Conservation (phyloP, 1,140 invertebrate genomes). For the Chlorops oryzae region DNA sequence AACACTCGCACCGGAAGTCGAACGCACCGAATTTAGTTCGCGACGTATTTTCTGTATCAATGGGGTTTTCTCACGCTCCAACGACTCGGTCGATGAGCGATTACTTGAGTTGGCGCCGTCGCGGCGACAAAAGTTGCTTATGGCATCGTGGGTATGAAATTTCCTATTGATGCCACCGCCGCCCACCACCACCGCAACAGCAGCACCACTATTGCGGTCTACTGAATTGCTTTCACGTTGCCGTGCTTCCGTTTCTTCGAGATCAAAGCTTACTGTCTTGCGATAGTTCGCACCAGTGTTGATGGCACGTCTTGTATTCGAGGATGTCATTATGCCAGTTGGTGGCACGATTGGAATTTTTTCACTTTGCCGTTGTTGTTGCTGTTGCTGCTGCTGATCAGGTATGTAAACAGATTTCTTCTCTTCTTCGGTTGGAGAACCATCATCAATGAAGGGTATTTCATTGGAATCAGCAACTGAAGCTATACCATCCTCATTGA, state of each 20-base stretch:
- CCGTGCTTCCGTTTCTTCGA: slow-evolving; percentile 26
- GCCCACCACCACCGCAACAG: not conserved
- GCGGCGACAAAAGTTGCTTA: slow-evolving; percentile 26
- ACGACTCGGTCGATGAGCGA: slow-evolving; percentile 30
- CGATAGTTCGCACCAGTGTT: slow-evolving; percentile 29
- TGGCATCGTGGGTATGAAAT: slow-evolving; percentile 42
- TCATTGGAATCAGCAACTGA: slow-evolving; percentile 38
- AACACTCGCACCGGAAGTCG: slow-evolving; percentile 20
- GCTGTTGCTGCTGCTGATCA: slow-evolving; percentile 8
- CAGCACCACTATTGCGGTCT: not conserved
- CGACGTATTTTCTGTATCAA: slow-evolving; percentile 40
- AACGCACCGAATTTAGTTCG: slow-evolving; percentile 36
- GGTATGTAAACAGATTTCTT: slow-evolving; percentile 16
- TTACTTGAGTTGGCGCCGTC: slow-evolving; percentile 6
- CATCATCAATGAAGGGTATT: slow-evolving; percentile 46
- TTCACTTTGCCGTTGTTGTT: not conserved
- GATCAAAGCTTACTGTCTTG: slow-evolving; percentile 46
- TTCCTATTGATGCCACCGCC: slow-evolving; percentile 31
- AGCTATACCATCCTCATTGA: slow-evolving; percentile 44
- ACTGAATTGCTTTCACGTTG: slow-evolving; percentile 1
- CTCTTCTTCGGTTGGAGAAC: slow-evolving; percentile 28
- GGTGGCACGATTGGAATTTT: not conserved
- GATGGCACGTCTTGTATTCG: slow-evolving; percentile 20
- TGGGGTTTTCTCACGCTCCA: slow-evolving; percentile 28
- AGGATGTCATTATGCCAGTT: slow-evolving; percentile 12